These are phyloP conservation scores for Heliocidaris erythrogramma DNA, from an alignment of 35 echinoderm and acorn worm genomes.

Conservation along the genomic window DNA sequence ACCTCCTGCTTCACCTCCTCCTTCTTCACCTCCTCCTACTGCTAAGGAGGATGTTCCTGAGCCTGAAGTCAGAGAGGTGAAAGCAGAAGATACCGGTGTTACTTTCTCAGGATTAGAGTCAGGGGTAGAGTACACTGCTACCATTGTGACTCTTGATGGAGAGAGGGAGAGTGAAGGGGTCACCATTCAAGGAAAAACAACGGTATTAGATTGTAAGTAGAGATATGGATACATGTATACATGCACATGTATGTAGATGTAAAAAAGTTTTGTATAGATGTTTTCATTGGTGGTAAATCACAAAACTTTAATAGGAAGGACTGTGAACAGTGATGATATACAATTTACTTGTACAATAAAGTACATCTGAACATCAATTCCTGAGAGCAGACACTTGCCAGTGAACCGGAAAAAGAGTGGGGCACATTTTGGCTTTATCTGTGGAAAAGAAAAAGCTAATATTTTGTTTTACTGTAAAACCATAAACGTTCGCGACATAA, in stretches of 20 bases:
- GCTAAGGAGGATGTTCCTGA: background rate
- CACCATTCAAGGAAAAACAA: constrained; percentile 31
- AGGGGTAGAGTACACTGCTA: constrained; percentile 53
- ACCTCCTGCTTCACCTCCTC: background rate
- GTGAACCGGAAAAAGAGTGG: background rate
- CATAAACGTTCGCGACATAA: too few species aligned
- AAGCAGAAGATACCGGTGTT: constrained; percentile 41
- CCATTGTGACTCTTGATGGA: constrained; percentile 58
- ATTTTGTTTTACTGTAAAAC: too few species aligned
- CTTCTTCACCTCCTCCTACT: background rate
- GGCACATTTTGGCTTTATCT: too few species aligned
- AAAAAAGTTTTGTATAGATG: background rate
- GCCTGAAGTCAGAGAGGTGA: constrained; percentile 43
- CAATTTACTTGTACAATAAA: background rate
- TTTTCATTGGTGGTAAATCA: background rate
- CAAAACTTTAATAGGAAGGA: background rate
- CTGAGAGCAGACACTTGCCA: background rate
- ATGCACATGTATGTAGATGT: background rate
- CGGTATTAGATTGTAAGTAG: constrained; percentile 31
- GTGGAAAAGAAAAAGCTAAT: too few species aligned
- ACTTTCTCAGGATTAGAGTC: constrained; percentile 60
- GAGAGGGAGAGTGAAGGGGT: constrained; percentile 59
- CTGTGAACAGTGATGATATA: too few species aligned
- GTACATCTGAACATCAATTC: background rate
- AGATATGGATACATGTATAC: background rate